Percentiles rank a stretch among this genome's conserved stretches.
Evolutionary conservation across 1,140 invertebrate genomes (phyloP).

Genomic region (Trissolcus basalis): DNA sequence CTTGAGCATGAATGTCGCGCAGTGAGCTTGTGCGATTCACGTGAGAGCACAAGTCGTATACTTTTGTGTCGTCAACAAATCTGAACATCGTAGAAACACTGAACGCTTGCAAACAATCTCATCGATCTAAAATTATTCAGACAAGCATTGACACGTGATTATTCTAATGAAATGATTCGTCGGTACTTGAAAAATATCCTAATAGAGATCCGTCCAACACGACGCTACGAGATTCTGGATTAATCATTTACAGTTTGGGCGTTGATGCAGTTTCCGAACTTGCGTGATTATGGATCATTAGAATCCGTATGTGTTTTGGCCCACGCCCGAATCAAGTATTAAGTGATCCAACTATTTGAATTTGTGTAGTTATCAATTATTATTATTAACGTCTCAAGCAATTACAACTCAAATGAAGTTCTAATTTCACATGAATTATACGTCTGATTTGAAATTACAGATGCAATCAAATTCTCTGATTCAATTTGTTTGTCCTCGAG

Average conservation of each 20-base stretch:
- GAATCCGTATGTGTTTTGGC: constrained; percentile 2
- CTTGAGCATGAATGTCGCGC: constrained; percentile 53
- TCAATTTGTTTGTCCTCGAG: background rate
- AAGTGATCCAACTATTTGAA: constrained; percentile 30
- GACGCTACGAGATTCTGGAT: background rate
- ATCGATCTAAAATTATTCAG: constrained; percentile 18
- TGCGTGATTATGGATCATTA: constrained; percentile 12
- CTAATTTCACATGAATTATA: constrained; percentile 34
- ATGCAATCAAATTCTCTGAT: constrained; percentile 15
- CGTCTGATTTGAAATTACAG: constrained; percentile 14
- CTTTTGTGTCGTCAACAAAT: constrained; percentile 11
- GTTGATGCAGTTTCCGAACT: background rate
- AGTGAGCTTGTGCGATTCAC: constrained; percentile 18
- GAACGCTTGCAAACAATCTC: constrained; percentile 19
- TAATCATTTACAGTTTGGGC: background rate
- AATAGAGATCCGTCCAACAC: background rate
- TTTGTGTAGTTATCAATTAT: constrained; percentile 30
- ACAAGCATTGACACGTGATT: constrained; percentile 1
- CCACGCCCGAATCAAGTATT: constrained; percentile 7
- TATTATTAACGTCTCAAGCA: constrained; percentile 12
- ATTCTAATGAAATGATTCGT: no score
- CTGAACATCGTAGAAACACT: constrained; percentile 7
- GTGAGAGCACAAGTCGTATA: constrained; percentile 36
- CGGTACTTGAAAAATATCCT: constrained; percentile 10
- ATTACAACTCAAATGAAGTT: constrained; percentile 30